Base-by-base conservation (phyloP, 2,113 vertebrate genomes). In the Halcyon malimbica region DNA sequence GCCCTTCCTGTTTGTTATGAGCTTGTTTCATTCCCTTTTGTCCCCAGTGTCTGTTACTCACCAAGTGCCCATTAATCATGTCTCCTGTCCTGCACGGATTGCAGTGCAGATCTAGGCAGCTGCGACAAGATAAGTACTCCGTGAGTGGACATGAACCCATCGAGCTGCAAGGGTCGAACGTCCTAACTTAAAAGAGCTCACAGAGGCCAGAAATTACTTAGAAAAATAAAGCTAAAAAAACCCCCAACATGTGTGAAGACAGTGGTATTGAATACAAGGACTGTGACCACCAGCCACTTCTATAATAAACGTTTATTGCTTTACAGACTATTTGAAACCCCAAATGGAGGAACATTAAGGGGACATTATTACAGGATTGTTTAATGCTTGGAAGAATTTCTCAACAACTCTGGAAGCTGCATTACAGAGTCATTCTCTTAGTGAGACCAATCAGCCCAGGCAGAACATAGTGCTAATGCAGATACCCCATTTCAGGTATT, bases 1-100 rank as follows among this genome's bases (percentile, higher is more conserved):
- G 83, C 92, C 80, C 62, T 92, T 87, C 74, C 50, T 93, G 62
- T 89, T 95, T 92, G 57, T 89, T 88, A 86, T 80, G 91, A 93
- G 54, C 31, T 68, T 71, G 48, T 85, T 84, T 69, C 71, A 59
- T 78, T 91, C 73, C 50, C 46, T 56, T 73, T 91, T 90, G 85
- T 29, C 35, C 69, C 46, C 51, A 11, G 39, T 42, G 79, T 51
- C 77, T 93, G 68, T 93, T 92, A 87, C 80, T 92, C 80, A 78
- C 68, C 59, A 50, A 62, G 51, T 71, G 31, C 42, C 79, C 80
- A 94, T 96, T 87, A 95, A 94, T 96, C 91, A 92, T 5, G 15
- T 42, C 71, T 93, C 23, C 64, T 67, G 73, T 69, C 68, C 75
- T 57, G 64, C 51, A 48, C 59, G 65, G 41, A 50, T 76, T 83